A percentile compares a stretch with the other conserved stretches of the same genome.
Evolutionary conservation across 2,888 invertebrate genomes (phyloP).

Genomic region (Mayetiola destructor): DNA sequence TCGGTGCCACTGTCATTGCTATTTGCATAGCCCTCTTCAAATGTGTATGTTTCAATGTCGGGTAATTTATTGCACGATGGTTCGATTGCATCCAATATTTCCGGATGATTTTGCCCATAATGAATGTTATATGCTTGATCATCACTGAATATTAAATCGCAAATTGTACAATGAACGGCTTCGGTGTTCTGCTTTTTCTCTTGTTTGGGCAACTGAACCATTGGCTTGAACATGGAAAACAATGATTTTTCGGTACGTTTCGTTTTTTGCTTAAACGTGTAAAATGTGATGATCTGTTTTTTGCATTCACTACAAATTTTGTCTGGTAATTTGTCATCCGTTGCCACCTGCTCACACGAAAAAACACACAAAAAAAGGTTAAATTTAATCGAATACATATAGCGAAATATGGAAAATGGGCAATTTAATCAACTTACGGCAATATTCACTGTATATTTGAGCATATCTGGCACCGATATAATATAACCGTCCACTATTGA

Average conservation of each 20-base stretch:
- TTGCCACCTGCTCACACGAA: conserved; percentile 6
- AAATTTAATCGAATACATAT: not conserved
- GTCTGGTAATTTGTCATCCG: conserved; percentile 17
- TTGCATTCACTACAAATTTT: conserved; percentile 18
- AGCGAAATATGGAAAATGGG: too few relatives aligned
- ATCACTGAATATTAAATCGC: not conserved
- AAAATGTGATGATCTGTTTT: conserved; percentile 17
- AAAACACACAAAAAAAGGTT: not conserved
- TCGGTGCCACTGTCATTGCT: not conserved
- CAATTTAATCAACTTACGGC: conserved; percentile 14
- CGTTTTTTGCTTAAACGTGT: conserved; percentile 18
- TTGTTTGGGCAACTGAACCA: not conserved
- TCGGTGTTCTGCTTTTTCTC: not conserved
- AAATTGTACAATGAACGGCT: not conserved
- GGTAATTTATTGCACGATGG: not conserved
- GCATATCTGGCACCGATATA: conserved; percentile 17
- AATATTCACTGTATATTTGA: conserved; percentile 17
- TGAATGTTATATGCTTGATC: not conserved
- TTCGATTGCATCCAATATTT: not conserved
- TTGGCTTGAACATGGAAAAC: not conserved
- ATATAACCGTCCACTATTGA: conserved; percentile 19
- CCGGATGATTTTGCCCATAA: not conserved
- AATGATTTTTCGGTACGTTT: conserved; percentile 17
- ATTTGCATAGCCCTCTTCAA: not conserved
- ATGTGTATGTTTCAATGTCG: not conserved